Evolutionary conservation across 2,113 vertebrate genomes (phyloP), one percentile per base, ranked within the genome.

Genomic region (Lepisosteus oculatus): DNA sequence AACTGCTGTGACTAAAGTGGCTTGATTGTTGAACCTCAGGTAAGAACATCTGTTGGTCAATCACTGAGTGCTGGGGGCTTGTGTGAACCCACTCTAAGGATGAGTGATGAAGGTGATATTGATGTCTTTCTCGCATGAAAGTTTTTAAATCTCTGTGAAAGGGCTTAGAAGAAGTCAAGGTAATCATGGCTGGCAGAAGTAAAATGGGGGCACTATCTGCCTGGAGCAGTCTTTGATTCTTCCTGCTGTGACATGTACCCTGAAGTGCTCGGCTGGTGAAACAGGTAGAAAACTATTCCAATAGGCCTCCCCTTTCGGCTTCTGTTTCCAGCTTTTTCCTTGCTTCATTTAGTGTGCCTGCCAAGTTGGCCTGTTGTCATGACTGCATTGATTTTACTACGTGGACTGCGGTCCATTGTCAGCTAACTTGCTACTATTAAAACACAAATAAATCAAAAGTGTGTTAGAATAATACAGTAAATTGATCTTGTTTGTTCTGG

Each of bases 321-420:
- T 7, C n/a, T 15, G n/a, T 1, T 8, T 56, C 42, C 17, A 15
- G 41, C 51, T 42, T 17, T 45, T 9, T 42, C 42, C 13, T 43
- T 64, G 41, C 55, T 72, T 44, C 63, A 43, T 65, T 72, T 42
- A 55, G 62, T 72, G 17, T 43, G 29, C 62, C 62, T 13, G 42
- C 62, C 29, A 6, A 42, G 62, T 29, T 66, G 59, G 56, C 70
- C 47, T 14, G 54, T 55, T 12, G 13, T 72, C 55, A 57, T 51
- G 47, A 65, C 42, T 54, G 5, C 61, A 56, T 57, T 72, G 71
- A 63, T 57, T 72, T 66, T 65, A 66, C 56, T 47, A 72, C 63
- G 29, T 43, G 12, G 29, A 9, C 13, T 63, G 47, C 8, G 43
- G 61, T 54, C 55, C 54, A 47, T 67, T 67, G 44, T 67, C 62